These are phyloP conservation scores for Sterna hirundo DNA, from an alignment of 2,113 vertebrate species.

Conservation along the genomic window DNA sequence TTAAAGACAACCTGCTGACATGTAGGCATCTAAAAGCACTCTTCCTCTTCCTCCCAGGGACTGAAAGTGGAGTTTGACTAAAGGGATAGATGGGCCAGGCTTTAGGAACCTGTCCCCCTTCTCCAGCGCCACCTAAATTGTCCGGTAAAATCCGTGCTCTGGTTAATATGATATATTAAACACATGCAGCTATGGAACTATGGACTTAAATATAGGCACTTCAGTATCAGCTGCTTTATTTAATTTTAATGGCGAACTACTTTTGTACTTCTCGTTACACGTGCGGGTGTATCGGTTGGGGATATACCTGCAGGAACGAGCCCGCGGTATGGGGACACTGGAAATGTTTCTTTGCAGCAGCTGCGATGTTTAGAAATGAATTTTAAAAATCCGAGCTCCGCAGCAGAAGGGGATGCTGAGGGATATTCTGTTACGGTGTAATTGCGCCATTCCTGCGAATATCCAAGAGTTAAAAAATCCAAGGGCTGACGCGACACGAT, in stretches of 20 bases:
- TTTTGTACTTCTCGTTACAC: not conserved
- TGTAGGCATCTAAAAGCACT: not conserved
- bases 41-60: not conserved
- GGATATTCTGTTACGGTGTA: not conserved
- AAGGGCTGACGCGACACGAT: accelerated
- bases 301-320: not conserved
- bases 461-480: not conserved
- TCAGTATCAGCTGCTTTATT: not conserved
- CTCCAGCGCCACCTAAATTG: not conserved
- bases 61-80: not conserved
- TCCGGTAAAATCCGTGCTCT: not conserved
- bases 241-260: not conserved
- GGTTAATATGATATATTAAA: not conserved
- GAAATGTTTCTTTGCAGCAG: not conserved
- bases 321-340: too few species aligned
- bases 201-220: accelerated
- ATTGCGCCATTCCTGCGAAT: not conserved
- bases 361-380: not conserved
- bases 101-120: not conserved
- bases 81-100: not conserved
- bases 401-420: not conserved
- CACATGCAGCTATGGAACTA: not conserved
- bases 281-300: not conserved
- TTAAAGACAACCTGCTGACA: not conserved
- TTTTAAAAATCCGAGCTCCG: not conserved